Percentiles rank a stretch among this genome's conserved stretches.
Conservation (phyloP, 2,888 invertebrate genomes). For the Crossocerus cetratus region DNA sequence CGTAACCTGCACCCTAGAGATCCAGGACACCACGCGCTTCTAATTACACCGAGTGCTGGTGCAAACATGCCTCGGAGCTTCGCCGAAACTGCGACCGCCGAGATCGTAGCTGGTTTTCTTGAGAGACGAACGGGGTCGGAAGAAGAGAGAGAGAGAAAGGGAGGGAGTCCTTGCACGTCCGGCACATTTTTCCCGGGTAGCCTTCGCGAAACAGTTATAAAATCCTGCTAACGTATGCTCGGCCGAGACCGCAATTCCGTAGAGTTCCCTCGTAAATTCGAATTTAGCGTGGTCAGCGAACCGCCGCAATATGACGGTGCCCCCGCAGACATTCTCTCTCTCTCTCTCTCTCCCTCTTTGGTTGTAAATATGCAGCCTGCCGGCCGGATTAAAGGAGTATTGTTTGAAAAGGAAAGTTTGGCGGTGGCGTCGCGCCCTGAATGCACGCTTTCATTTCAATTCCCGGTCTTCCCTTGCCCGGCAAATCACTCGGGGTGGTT, state of each 20-base stretch:
- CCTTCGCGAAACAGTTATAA: not conserved
- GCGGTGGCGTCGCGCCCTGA: too few relatives aligned
- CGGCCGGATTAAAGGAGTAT: too few relatives aligned
- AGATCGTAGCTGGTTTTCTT: too few relatives aligned
- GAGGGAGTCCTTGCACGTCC: too few relatives aligned
- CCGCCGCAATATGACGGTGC: not conserved
- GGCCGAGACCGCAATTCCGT: not conserved
- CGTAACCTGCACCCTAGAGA: not conserved
- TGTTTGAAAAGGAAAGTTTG: too few relatives aligned
- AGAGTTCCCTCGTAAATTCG: constrained; percentile 7
- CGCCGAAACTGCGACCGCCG: not conserved
- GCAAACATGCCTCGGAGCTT: not conserved
- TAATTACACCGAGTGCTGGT: not conserved
- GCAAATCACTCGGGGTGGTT: constrained; percentile 34
- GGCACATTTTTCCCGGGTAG: not conserved
- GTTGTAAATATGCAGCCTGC: too few relatives aligned
- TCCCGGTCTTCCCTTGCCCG: not conserved
- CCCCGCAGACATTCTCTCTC: not conserved
- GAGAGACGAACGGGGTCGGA: too few relatives aligned
- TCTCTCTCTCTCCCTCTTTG: too few relatives aligned
- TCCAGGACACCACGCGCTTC: not conserved
- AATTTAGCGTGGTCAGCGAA: not conserved
- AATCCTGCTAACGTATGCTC: not conserved
- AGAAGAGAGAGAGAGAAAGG: too few relatives aligned
- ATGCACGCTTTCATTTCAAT: too few relatives aligned